Evolutionary conservation across 2,113 vertebrate genomes (phyloP), one percentile per base, ranked within the genome.

Genomic region (Gymnocephalus cernua): DNA sequence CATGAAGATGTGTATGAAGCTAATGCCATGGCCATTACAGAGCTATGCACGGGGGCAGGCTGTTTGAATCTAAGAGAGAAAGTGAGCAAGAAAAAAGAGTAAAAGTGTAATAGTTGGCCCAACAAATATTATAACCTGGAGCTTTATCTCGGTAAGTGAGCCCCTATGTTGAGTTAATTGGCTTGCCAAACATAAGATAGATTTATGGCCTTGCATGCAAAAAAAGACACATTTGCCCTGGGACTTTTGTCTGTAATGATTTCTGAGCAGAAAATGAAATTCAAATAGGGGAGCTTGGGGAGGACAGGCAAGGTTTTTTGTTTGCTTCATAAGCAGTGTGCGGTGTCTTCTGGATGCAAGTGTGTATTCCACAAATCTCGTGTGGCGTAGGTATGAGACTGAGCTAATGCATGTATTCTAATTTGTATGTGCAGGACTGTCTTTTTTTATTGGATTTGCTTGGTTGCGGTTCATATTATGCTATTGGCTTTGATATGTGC

Each of bases 201-300:
- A 85, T 89, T 88, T 87, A 87, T 87, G 72, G 84, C 64, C 57
- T 68, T 68, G 80, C 70, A 74, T 87, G 79, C 66, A 79, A 74
- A 79, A 79, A 72, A 21, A 84, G 74, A 68, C 38, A 32, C 65
- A 63, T 77, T 87, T 83, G 83, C 86, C 80, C 62, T 21, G 88
- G 87, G 88, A 90, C 72, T 83, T 89, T 83, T 80, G 70, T 53
- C 68, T 87, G 75, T 91, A 92, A 88, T 79, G 77, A 91, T 92
- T 90, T 90, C 68, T 90, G 82, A 88, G 77, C 72, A 85, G 84
- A 91, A 89, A 85, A 91, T 93, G 71, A 89, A 91, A 93, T 91
- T 90, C 85, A 92, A 88, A 91, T 88, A 64, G 27, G 41, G 77
- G 38, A 78, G 74, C 85, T 86, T 56, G 18, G 79, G 84, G 88